Base-by-base conservation (phyloP, 2,888 invertebrate species). In the Melinaea menophilus region DNA sequence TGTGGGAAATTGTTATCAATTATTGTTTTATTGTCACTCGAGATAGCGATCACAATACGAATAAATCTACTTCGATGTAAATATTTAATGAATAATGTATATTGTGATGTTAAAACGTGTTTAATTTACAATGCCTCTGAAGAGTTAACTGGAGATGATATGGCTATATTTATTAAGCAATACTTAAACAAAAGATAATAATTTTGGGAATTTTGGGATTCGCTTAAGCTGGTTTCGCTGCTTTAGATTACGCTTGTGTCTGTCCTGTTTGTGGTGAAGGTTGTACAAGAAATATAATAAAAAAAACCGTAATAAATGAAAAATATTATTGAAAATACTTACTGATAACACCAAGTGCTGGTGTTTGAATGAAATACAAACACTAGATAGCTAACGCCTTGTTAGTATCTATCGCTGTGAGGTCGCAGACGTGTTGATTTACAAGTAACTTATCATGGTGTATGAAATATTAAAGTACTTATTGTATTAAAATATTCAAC, bases 31-130 rank as follows among this genome's bases (percentile, higher is more conserved):
- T 63, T 59, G 56, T 55, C 47, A 63, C 61, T 58, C 67, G 58
- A 71, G 67, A 73, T 73, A 69, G 59, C 55, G 55, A 71, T 71
- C 70, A 51, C 59, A 62, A 65, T 72, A 68, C 72, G 67, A 73
- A 74, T 75, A 63, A 58, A 73, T 76, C 72, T 71, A 75, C 75
- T 81, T 80, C 69, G 79, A 80, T 86, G 85, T 88, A 85, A 83
- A 88, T 87, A 86, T 82, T 82, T 76, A 79, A 82, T 80, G 81
- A 85, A 87, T 85, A 84, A 83, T 85, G 83, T 82, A 81, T 86
- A 77, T 81, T 82, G 82, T 82, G 84, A 79, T 75, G 82, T 84
- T 83, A 56, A 77, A 80, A 72, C 68, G 69, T 71, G 68, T 72
- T 73, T 72, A 67, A 72, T 71, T 73, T 72, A 69, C 58, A 56